Evolutionary conservation across 2,113 vertebrate species (phyloP).

Genomic region (Baryphthengus martii): DNA sequence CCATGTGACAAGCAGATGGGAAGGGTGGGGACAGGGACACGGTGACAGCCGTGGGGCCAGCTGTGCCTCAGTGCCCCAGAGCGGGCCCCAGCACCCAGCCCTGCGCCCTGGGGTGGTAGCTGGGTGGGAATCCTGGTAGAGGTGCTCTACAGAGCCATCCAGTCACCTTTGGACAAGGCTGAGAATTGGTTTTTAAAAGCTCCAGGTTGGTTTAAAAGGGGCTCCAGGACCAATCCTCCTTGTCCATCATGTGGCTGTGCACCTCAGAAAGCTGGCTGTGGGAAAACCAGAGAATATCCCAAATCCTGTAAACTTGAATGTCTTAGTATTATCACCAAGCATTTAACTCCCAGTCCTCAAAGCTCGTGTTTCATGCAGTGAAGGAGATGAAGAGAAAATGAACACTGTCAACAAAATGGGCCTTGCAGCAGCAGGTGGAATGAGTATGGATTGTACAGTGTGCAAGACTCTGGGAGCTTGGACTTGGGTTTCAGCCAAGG

Average conservation of each 20-base stretch:
- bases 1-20: rapidly evolving
- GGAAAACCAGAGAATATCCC: background rate
- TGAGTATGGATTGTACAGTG: rapidly evolving
- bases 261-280: background rate
- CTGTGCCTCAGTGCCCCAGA: rapidly evolving
- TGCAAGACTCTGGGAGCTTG: background rate
- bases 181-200: background rate
- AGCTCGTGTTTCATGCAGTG: rapidly evolving
- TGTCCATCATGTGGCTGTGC: rapidly evolving
- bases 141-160: background rate
- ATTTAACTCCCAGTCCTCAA: background rate
- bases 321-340: background rate
- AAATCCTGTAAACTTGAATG: background rate
- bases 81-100: rapidly evolving
- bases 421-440: background rate
- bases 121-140: too few relatives aligned
- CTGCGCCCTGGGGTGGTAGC: rapidly evolving
- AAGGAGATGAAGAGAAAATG: background rate
- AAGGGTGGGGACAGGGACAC: too few relatives aligned
- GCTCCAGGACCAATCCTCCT: too few relatives aligned
- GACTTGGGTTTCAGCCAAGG: background rate
- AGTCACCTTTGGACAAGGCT: background rate
- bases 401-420: rapidly evolving
- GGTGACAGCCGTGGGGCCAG: background rate
- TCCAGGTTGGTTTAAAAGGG: background rate